Percentiles rank a stretch among this genome's conserved stretches.
phyloP scores from a whole-genome alignment of 2,888 invertebrate species.

The Emmelina monodactyla region DNA sequence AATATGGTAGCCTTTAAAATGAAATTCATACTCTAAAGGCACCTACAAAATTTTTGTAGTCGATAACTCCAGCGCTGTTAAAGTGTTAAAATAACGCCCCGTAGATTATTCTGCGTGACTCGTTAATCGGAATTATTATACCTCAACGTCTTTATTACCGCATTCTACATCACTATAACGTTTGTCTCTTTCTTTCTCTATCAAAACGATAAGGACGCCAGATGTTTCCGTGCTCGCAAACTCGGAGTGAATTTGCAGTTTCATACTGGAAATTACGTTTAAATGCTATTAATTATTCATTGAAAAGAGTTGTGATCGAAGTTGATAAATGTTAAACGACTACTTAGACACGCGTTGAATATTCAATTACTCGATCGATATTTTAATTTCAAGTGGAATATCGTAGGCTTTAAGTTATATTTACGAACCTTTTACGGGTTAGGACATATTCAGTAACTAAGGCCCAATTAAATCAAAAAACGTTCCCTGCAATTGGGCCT shows the following conservation, averaged over 20 bases:
- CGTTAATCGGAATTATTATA: constrained; percentile 23
- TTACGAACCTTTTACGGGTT: too few relatives aligned
- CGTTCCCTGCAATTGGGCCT: too few relatives aligned
- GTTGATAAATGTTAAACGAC: constrained; percentile 26
- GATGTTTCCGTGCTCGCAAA: constrained; percentile 14
- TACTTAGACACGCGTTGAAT: constrained; percentile 12
- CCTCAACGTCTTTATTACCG: constrained; percentile 15
- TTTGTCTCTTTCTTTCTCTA: constrained; percentile 1
- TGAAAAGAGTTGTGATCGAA: constrained; percentile 11
- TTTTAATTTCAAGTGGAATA: too few relatives aligned
- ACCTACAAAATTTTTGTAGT: too few relatives aligned
- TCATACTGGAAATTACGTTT: constrained; percentile 36
- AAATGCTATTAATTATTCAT: constrained; percentile 32
- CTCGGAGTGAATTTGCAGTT: constrained; percentile 24
- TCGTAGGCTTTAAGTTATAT: too few relatives aligned
- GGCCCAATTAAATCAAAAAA: too few relatives aligned
- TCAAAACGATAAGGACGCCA: constrained; percentile 4
- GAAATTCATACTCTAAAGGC: too few relatives aligned
- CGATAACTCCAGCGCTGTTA: too few relatives aligned
- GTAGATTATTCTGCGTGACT: constrained; percentile 23
- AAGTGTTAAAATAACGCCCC: constrained; percentile 19
- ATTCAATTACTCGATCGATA: constrained; percentile 7
- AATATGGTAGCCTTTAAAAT: too few relatives aligned
- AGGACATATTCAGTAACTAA: too few relatives aligned
- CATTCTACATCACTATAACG: constrained; percentile 8